These are phyloP conservation scores for Aricia agestis DNA, from an alignment of 1,140 invertebrate species.

Conservation along the genomic window DNA sequence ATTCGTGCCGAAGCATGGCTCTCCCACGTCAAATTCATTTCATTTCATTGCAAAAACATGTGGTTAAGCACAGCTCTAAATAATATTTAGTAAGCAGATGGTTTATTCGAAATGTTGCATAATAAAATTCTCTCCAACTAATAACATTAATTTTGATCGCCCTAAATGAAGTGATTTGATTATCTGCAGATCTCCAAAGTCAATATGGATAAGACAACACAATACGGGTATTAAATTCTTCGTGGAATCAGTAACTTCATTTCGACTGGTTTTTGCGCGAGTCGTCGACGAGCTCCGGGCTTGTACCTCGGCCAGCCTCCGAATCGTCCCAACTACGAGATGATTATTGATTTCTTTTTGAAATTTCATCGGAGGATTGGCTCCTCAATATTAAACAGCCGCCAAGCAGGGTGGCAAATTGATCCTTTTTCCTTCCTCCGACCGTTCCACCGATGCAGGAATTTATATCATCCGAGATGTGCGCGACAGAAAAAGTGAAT, in stretches of 20 bases:
- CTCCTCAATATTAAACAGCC: constrained; percentile 47
- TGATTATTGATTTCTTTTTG: constrained; percentile 51
- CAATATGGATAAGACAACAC: constrained; percentile 37
- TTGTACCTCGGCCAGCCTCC: constrained; percentile 42
- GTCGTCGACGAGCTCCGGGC: constrained; percentile 31
- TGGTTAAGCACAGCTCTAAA: background rate
- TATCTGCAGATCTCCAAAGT: constrained; percentile 5
- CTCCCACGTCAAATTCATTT: no score
- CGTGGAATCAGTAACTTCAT: constrained; percentile 52
- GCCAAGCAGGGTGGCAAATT: constrained; percentile 62
- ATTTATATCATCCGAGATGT: constrained; percentile 67
- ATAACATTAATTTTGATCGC: constrained; percentile 17
- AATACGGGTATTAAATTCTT: constrained; percentile 54
- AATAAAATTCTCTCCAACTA: background rate
- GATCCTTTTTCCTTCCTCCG: constrained; percentile 49
- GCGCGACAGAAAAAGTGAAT: constrained; percentile 55
- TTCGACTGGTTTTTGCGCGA: constrained; percentile 55
- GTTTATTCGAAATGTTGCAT: no score
- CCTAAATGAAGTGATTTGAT: constrained; percentile 45
- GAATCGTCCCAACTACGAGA: constrained; percentile 50
- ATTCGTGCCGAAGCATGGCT: no score
- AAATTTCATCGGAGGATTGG: constrained; percentile 41
- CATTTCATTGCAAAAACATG: no score
- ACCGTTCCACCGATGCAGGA: constrained; percentile 46
- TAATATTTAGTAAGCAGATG: background rate